Evolutionary conservation across 2,113 vertebrate species (phyloP), one percentile per base, ranked within the genome.

Genomic region (Macrotus californicus): DNA sequence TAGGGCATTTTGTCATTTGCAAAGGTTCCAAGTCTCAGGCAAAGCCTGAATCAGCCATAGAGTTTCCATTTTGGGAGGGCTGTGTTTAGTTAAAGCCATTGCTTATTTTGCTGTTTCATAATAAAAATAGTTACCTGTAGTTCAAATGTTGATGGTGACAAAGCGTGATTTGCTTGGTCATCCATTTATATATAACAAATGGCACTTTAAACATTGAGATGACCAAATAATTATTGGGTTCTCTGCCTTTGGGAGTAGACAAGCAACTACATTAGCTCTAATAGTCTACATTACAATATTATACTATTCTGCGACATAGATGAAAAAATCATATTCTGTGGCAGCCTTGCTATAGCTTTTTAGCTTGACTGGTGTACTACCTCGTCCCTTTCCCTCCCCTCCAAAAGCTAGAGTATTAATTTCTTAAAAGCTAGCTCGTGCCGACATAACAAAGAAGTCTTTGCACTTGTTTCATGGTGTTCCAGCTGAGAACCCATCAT

Each of bases 21-120:
- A 88, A 43, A 82, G 43, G 4, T 85, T 72, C 54, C 34, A 13
- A 73, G 61, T 89, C 69, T 84, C 31, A 88, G 39, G 15, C 82
- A 92, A 16, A 16, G 48, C 24, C 22, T 91, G 31, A 73, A 93
- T 77, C 84, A 26, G 69, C 67, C 61, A 77, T 6, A 73, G 21
- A 8, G 7, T 72, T 79, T 46, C 26, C 24, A 7, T 7, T 67
- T 82, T 72, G 43, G 56, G 59, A 50, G 48, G 46, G 36, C 54
- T 93, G 19, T 15, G 46, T 87, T 90, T 52, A 70, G 43, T 64
- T n/a, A n/a, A 92, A 24, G 50, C 50, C 39, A 11, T 94, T 77
- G 39, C 67, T 82, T 86, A 89, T 69, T 95, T 96, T 95, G 34
- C 76, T 94, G 14, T 91, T 95, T 95, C 43, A 50, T 95, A 89